Conservation (phyloP, 2,113 vertebrate species). For the Phrynosoma platyrhinos region DNA sequence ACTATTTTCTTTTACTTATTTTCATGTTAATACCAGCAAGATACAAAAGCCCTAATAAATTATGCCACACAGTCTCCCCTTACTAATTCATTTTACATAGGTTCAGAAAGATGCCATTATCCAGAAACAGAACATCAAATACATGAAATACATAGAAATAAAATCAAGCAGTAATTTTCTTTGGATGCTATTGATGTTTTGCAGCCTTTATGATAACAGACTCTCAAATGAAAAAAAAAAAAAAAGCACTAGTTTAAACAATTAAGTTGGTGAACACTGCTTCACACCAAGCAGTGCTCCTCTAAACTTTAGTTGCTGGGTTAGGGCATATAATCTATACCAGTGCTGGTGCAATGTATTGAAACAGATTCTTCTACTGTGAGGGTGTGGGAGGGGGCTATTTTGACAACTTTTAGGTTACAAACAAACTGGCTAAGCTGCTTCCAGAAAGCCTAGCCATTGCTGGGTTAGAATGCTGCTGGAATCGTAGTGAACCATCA, state of each 20-base stretch:
- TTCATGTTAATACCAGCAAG: constrained; percentile 44
- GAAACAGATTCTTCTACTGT: background rate
- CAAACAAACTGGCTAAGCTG: no score
- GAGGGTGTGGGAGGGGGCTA: no score
- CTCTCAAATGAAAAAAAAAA: constrained; percentile 54
- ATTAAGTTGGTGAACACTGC: constrained; percentile 1
- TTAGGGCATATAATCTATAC: background rate
- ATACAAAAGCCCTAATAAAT: constrained; percentile 41
- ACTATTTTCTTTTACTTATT: constrained; percentile 49
- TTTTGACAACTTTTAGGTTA: no score
- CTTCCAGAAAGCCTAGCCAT: no score
- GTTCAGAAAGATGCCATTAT: constrained; percentile 25
- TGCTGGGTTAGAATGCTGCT: no score
- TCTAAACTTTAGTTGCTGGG: background rate
- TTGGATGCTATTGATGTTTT: constrained; percentile 24
- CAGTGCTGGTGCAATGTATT: background rate
- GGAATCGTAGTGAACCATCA: no score
- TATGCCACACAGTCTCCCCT: constrained; percentile 27
- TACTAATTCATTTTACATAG: constrained; percentile 36
- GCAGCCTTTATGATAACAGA: constrained; percentile 70
- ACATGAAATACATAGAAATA: constrained; percentile 6
- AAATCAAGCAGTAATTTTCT: constrained; percentile 32
- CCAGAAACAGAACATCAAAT: background rate
- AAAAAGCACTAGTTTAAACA: background rate
- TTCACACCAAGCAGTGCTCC: background rate